phyloP scores from a whole-genome alignment of 2,797 vertebrate species.

The Crenichthys baileyi region DNA sequence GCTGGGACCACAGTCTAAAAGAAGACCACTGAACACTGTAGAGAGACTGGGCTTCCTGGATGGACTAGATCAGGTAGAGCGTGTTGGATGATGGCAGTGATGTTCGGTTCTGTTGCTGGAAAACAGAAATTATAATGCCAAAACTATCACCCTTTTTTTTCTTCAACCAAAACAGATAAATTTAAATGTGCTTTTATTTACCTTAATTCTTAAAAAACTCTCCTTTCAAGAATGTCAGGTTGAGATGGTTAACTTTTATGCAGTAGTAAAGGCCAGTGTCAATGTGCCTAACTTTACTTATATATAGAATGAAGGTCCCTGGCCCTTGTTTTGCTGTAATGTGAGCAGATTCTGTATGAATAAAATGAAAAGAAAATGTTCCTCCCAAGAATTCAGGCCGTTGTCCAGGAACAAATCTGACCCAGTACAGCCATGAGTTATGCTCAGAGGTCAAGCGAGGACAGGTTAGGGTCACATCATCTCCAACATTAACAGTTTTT shows the following conservation, averaged over 20 bases:
- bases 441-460: fast-evolving
- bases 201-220: constrained; percentile 32
- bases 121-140: too few relatives aligned
- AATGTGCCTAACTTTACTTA: background rate
- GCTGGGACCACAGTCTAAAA: too few relatives aligned
- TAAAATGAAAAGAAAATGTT: background rate
- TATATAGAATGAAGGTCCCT: constrained; percentile 11
- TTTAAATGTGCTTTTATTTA: background rate
- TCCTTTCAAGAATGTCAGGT: constrained; percentile 14
- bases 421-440: constrained; percentile 9
- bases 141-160: too few relatives aligned
- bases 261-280: constrained; percentile 42
- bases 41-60: constrained; percentile 11
- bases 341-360: fast-evolving
- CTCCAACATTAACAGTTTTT: constrained; percentile 22
- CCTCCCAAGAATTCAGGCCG: constrained; percentile 28
- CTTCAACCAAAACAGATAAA: fast-evolving
- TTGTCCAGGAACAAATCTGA: constrained; percentile 37
- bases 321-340: constrained; percentile 22
- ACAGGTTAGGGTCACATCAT: constrained; percentile 24
- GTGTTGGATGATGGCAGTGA: background rate
- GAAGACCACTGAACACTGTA: constrained; percentile 47
- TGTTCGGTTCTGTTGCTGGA: constrained; percentile 7
- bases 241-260: fast-evolving
- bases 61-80: background rate